Conservation (phyloP, 2,888 invertebrate species). For the Aspidiotus destructor region DNA sequence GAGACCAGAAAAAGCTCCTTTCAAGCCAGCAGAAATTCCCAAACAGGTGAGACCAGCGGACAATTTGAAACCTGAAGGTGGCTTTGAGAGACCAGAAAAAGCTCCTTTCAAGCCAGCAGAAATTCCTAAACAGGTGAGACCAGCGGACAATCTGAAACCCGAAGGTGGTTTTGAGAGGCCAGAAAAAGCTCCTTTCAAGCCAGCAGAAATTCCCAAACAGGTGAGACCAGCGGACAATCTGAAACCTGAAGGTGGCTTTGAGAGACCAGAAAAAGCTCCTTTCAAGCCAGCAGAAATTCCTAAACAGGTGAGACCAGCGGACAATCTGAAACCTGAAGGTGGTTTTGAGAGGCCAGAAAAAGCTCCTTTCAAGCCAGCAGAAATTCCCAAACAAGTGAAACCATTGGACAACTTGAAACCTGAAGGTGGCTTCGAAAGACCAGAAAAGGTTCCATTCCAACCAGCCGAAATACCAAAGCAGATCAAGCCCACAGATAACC, state of each 20-base stretch:
- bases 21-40: slow-evolving; percentile 41
- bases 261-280: slow-evolving; percentile 38
- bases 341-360: slow-evolving; percentile 43
- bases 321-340: slow-evolving; percentile 46
- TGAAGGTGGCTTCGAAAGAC: slow-evolving; percentile 51
- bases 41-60: slow-evolving; percentile 46
- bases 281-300: slow-evolving; percentile 48
- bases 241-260: slow-evolving; percentile 40
- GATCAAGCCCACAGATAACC: slow-evolving; percentile 42
- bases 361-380: slow-evolving; percentile 38
- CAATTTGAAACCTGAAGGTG: slow-evolving; percentile 56
- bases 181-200: slow-evolving; percentile 35
- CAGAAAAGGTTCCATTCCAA: slow-evolving; percentile 44
- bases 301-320: slow-evolving; percentile 45
- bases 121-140: slow-evolving; percentile 38
- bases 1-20: slow-evolving; percentile 41
- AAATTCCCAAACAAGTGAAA: slow-evolving; percentile 41
- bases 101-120: slow-evolving; percentile 47
- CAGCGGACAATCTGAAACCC: slow-evolving; percentile 43
- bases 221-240: slow-evolving; percentile 43
- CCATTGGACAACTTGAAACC: slow-evolving; percentile 46
- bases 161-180: slow-evolving; percentile 47
- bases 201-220: slow-evolving; percentile 44
- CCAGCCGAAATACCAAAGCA: slow-evolving; percentile 45
- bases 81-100: slow-evolving; percentile 46